Evolutionary conservation across 1,140 invertebrate species (phyloP).

Genomic region (Aphidius ervi): DNA sequence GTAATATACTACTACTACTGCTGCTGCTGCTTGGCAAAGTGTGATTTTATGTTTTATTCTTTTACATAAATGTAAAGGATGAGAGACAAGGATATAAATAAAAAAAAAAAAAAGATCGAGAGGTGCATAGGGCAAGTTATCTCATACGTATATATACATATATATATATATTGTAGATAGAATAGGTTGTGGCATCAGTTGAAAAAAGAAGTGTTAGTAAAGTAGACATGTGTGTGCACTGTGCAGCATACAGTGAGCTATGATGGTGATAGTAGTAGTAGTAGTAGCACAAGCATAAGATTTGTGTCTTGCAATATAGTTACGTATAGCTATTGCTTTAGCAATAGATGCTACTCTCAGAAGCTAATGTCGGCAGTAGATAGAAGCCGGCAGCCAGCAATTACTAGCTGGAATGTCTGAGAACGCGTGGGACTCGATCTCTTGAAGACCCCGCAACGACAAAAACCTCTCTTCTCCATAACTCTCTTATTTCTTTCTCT

Average conservation of each 20-base stretch:
- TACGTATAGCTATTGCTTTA: constrained; percentile 15
- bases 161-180: no score
- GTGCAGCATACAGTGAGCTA: no score
- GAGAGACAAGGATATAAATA: no score
- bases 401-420: constrained; percentile 49
- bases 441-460: constrained; percentile 38
- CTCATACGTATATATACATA: no score
- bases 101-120: not conserved
- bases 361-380: constrained; percentile 36
- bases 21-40: not conserved
- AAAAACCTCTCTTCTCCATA: constrained; percentile 19
- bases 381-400: constrained; percentile 47
- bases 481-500: not conserved
- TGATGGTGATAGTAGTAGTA: not conserved
- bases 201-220: not conserved
- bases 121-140: constrained; percentile 9
- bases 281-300: not conserved
- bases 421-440: constrained; percentile 47
- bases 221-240: not conserved
- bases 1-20: constrained; percentile 16
- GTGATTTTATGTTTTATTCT: not conserved
- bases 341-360: constrained; percentile 20
- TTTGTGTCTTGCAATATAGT: constrained; percentile 1
- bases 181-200: no score
- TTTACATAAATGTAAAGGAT: not conserved